phyloP scores from a whole-genome alignment of 2,888 invertebrate species.

The Lasioglossum leucozonium region DNA sequence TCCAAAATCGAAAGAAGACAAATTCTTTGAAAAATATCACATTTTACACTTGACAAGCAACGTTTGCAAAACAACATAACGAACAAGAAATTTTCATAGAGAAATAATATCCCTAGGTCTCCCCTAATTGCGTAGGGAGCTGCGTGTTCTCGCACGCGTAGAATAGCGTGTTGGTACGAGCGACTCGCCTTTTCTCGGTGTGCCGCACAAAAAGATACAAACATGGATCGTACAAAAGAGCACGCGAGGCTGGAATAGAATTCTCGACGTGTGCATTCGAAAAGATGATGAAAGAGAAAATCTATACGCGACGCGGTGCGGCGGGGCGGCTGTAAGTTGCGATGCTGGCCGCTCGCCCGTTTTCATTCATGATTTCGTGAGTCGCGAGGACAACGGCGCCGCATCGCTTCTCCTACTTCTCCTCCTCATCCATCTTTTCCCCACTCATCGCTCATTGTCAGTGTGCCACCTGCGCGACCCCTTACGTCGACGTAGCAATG shows the following conservation, averaged over 20 bases:
- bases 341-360: slow-evolving; percentile 67
- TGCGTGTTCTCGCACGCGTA: too few species aligned
- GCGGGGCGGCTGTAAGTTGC: slow-evolving; percentile 42
- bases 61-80: too few species aligned
- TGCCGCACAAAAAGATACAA: slow-evolving; percentile 49
- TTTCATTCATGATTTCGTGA: slow-evolving; percentile 81
- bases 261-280: slow-evolving; percentile 19
- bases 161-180: too few species aligned
- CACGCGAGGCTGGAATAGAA: not conserved
- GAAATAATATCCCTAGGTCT: too few species aligned
- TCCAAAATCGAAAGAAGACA: too few species aligned
- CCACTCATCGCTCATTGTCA: not conserved
- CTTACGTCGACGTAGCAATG: slow-evolving; percentile 41
- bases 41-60: too few species aligned
- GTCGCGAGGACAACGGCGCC: slow-evolving; percentile 71
- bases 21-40: too few species aligned
- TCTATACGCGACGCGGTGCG: slow-evolving; percentile 49
- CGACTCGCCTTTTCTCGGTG: slow-evolving; percentile 56
- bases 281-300: slow-evolving; percentile 33
- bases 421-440: not conserved
- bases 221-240: slow-evolving; percentile 9
- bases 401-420: slow-evolving; percentile 49
- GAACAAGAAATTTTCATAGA: too few species aligned
- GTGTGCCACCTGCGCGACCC: too few species aligned
- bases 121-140: too few species aligned